phyloP scores from a whole-genome alignment of 2,113 vertebrate genomes.

The human (Homo sapiens) region GRCh38 chr1:180176501-180177000 shows the following conservation, averaged over 20 bases:
- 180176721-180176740: not conserved
- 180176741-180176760: not conserved
- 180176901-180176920: not conserved
- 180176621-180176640: not conserved
- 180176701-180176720: not conserved
- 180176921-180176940: not conserved
- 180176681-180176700: not conserved
- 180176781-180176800: not conserved
- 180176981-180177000: not conserved
- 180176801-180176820: not conserved
- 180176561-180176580: not conserved
- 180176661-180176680: not conserved
- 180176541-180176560: not conserved
- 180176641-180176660: not conserved
- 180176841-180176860: fast-evolving
- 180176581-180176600: not conserved
- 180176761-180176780: not conserved
- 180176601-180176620: not conserved
- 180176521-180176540: not conserved
- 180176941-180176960: not conserved
- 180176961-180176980: not conserved
- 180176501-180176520: not conserved
- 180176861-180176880: not conserved
- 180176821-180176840: not conserved
- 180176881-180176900: not conserved